Evolutionary conservation across 92 coral and sea anemone genomes (phyloP).

Genomic region (Palythoa caribaeorum): DNA sequence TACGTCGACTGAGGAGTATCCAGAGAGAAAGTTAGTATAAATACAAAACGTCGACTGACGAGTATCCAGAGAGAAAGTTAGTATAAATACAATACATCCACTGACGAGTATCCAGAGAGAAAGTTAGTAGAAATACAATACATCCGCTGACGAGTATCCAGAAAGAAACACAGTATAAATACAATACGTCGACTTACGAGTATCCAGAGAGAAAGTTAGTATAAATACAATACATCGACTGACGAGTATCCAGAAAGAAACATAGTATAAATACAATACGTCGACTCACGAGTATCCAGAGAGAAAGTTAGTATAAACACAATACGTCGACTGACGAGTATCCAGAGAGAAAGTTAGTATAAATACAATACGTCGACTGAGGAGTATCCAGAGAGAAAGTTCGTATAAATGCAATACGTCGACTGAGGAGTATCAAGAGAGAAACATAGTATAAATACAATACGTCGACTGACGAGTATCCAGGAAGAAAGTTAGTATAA

Average conservation of each 20-base stretch:
- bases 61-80: not conserved
- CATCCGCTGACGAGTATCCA: slow-evolving; percentile 52
- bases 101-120: slow-evolving; percentile 34
- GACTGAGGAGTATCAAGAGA: slow-evolving; percentile 46
- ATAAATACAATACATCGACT: slow-evolving; percentile 58
- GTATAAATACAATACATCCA: slow-evolving; percentile 27
- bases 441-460: not conserved
- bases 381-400: not conserved
- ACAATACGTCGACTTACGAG: slow-evolving; percentile 54
- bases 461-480: slow-evolving; percentile 54
- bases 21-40: not conserved
- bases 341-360: not conserved
- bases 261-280: not conserved
- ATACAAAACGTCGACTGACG: slow-evolving; percentile 56
- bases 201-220: not conserved
- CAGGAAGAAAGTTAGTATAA: not conserved
- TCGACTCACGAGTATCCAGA: slow-evolving; percentile 51
- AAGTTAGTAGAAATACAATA: not conserved
- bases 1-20: slow-evolving; percentile 53
- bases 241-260: not conserved
- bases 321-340: slow-evolving; percentile 55
- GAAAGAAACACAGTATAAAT: not conserved
- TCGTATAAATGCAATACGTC: not conserved
- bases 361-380: slow-evolving; percentile 56
- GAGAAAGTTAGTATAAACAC: not conserved